A percentile compares a stretch with the other conserved stretches of the same genome.
Evolutionary conservation across 2,888 invertebrate genomes (phyloP).

Genomic region (Athalia cordata): DNA sequence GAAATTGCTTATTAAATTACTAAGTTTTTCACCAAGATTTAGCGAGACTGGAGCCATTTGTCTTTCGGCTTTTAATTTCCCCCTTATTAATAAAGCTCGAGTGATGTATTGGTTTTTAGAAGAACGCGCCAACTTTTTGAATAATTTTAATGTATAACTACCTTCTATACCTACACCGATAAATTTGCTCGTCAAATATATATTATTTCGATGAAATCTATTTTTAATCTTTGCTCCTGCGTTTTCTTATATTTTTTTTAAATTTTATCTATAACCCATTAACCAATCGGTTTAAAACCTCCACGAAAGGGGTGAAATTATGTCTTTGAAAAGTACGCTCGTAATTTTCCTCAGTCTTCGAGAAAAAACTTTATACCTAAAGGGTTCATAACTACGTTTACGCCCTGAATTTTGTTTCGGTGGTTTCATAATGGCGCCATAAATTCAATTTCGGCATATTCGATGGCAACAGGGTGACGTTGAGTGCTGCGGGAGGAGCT

Average conservation of each 20-base stretch:
- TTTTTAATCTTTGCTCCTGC: conserved; percentile 18
- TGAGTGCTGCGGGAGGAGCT: not conserved
- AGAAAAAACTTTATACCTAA: too few species aligned
- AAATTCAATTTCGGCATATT: not conserved
- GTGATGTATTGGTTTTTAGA: conserved; percentile 53
- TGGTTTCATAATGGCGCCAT: too few species aligned
- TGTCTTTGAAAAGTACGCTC: too few species aligned
- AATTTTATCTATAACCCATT: too few species aligned
- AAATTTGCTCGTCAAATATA: conserved; percentile 50
- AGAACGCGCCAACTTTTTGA: conserved; percentile 54
- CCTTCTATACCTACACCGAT: conserved; percentile 40
- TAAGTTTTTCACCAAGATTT: conserved; percentile 70
- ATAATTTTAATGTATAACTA: conserved; percentile 34
- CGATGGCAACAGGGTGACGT: not conserved
- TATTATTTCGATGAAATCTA: conserved; percentile 34
- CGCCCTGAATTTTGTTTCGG: too few species aligned
- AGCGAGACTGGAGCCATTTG: conserved; percentile 67
- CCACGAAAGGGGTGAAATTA: too few species aligned
- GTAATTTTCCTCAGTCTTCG: too few species aligned
- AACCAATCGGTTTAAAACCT: too few species aligned
- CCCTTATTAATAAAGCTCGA: conserved; percentile 57
- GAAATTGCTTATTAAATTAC: conserved; percentile 72
- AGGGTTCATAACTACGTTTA: too few species aligned
- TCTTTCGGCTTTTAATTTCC: conserved; percentile 67
- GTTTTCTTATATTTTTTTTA: too few species aligned